Conservation (phyloP, 2,113 vertebrate genomes). For the Pachypanchax playfairii region DNA sequence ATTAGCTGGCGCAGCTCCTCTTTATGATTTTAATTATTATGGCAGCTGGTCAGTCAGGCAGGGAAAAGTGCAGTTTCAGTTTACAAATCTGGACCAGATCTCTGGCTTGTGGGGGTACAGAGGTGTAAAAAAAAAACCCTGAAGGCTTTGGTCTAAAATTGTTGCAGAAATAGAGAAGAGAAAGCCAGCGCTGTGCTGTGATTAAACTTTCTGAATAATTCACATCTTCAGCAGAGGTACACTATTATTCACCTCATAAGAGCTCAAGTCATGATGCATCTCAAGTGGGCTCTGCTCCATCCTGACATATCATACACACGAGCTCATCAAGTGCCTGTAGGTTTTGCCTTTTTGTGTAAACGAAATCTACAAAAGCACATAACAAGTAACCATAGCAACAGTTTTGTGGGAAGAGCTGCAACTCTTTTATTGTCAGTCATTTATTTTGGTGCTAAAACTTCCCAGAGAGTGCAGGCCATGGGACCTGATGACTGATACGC, state of each 20-base stretch:
- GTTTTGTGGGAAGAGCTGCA: conserved; percentile 70
- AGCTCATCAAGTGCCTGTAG: conserved; percentile 59
- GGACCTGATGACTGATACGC: conserved; percentile 66
- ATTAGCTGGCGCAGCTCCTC: conserved; percentile 70
- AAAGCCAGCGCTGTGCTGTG: conserved; percentile 19
- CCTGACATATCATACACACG: conserved; percentile 50
- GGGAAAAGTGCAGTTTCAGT: conserved; percentile 36
- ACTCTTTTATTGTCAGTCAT: conserved; percentile 65
- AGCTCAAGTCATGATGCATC: conserved; percentile 49
- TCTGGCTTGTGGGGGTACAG: conserved; percentile 2
- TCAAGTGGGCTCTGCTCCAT: conserved; percentile 31
- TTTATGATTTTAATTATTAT: conserved; percentile 67
- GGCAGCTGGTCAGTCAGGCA: conserved; percentile 50
- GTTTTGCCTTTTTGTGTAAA: conserved; percentile 69
- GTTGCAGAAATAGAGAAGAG: conserved; percentile 38
- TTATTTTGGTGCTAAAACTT: conserved; percentile 65
- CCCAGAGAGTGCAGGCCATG: conserved; percentile 53
- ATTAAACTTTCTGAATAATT: conserved; percentile 41
- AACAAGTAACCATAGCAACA: conserved; percentile 83
- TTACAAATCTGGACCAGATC: conserved; percentile 43
- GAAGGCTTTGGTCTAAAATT: conserved; percentile 30
- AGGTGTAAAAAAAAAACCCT: conserved; percentile 23
- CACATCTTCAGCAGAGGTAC: conserved; percentile 19
- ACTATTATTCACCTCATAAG: conserved; percentile 39
- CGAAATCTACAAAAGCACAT: conserved; percentile 76